phyloP scores from a whole-genome alignment of 1,140 invertebrate genomes.

The Lepidostoma basale region DNA sequence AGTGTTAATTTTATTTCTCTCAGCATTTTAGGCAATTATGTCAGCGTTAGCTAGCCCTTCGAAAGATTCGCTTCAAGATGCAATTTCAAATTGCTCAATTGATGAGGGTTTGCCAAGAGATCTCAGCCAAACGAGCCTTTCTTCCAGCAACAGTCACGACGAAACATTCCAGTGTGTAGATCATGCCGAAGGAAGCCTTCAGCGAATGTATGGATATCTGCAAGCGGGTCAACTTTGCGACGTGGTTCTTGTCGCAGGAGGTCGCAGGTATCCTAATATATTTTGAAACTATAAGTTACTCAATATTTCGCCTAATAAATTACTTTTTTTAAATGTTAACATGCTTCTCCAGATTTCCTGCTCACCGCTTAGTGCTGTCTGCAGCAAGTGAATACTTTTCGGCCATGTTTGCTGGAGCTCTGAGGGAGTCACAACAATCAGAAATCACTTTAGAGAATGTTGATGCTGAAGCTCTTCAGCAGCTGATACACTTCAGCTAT shows the following conservation, averaged over 20 bases:
- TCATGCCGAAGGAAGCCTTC: conserved; percentile 80
- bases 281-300: no score
- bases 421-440: conserved; percentile 82
- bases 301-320: no score
- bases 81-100: conserved; percentile 55
- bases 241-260: conserved; percentile 76
- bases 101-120: conserved; percentile 62
- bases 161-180: conserved; percentile 80
- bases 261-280: conserved; percentile 61
- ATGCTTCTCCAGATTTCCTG: conserved; percentile 58
- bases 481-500: conserved; percentile 88
- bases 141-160: conserved; percentile 64
- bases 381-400: conserved; percentile 94
- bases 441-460: conserved; percentile 86
- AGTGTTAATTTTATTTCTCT: no score
- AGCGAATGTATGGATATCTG: conserved; percentile 81
- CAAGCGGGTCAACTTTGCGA: conserved; percentile 80
- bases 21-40: no score
- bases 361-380: conserved; percentile 79
- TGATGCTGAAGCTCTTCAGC: conserved; percentile 81
- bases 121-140: conserved; percentile 62
- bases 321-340: background rate
- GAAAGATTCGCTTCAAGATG: conserved; percentile 53
- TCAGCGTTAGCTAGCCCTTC: conserved; percentile 54
- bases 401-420: conserved; percentile 90